Evolutionary conservation across 1,140 invertebrate genomes (phyloP).

Genomic region (Drosophila ananassae): DNA sequence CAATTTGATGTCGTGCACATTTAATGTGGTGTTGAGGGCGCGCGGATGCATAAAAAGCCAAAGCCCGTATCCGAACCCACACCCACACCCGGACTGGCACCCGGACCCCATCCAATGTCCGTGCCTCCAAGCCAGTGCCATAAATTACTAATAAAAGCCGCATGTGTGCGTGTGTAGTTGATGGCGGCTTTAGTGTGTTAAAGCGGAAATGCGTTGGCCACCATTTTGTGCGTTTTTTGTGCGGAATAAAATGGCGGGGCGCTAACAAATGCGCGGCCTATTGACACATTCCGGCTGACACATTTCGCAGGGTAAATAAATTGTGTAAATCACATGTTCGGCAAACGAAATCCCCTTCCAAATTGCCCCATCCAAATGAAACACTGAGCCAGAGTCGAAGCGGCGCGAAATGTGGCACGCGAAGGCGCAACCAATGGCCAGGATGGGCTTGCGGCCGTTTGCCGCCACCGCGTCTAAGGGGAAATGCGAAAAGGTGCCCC

Average conservation of each 20-base stretch:
- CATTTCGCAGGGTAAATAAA: slow-evolving; percentile 38
- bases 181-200: slow-evolving; percentile 38
- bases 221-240: slow-evolving; percentile 34
- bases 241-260: slow-evolving; percentile 76
- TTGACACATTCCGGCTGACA: slow-evolving; percentile 50
- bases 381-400: not conserved
- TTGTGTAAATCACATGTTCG: slow-evolving; percentile 36
- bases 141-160: slow-evolving; percentile 76
- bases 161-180: slow-evolving; percentile 28
- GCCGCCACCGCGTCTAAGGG: not conserved
- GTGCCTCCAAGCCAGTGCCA: slow-evolving; percentile 33
- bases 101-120: slow-evolving; percentile 10
- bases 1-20: slow-evolving; percentile 77
- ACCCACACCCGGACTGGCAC: too few relatives aligned
- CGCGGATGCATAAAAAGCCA: slow-evolving; percentile 63
- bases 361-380: slow-evolving; percentile 14
- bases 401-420: not conserved
- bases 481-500: not conserved
- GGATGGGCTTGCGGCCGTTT: slow-evolving; percentile 1
- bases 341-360: slow-evolving; percentile 6
- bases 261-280: slow-evolving; percentile 57
- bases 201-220: slow-evolving; percentile 50
- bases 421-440: not conserved
- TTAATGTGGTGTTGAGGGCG: slow-evolving; percentile 71
- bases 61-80: not conserved